These are phyloP conservation scores for Oceanodroma tethys DNA, from an alignment of 2,113 vertebrate genomes.

Conservation along the genomic window DNA sequence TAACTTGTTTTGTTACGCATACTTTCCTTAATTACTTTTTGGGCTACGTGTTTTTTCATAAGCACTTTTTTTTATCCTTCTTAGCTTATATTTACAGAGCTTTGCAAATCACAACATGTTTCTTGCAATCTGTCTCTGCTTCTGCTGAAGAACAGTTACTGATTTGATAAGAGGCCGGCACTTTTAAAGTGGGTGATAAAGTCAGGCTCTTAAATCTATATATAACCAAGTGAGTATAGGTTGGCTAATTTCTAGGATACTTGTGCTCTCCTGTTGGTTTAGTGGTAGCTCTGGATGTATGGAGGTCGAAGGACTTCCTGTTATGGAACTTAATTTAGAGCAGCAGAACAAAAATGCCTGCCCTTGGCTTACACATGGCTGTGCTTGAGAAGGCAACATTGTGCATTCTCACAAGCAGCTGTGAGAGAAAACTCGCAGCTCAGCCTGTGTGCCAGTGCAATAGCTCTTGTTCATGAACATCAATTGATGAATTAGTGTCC, in stretches of 20 bases:
- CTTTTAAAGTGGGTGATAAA: neutral
- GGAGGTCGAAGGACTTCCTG: neutral
- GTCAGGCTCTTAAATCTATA: neutral
- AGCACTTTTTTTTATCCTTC: neutral
- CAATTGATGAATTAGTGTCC: neutral
- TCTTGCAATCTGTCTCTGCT: neutral
- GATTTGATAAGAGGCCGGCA: neutral
- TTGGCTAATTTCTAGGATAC: neutral
- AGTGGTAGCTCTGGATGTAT: neutral
- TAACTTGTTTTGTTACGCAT: neutral
- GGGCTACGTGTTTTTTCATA: neutral
- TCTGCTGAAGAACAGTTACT: neutral
- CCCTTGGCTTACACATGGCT: neutral
- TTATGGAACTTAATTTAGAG: neutral
- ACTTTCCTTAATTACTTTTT: neutral
- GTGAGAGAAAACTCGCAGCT: neutral
- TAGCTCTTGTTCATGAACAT: neutral
- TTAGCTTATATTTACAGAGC: neutral
- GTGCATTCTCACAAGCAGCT: neutral
- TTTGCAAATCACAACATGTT: neutral
- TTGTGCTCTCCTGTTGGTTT: neutral
- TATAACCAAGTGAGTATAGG: neutral
- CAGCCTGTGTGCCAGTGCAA: neutral
- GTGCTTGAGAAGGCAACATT: neutral
- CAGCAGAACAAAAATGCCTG: neutral